Base-by-base conservation (phyloP, 2,113 vertebrate genomes). In the Mesocricetus auratus region DNA sequence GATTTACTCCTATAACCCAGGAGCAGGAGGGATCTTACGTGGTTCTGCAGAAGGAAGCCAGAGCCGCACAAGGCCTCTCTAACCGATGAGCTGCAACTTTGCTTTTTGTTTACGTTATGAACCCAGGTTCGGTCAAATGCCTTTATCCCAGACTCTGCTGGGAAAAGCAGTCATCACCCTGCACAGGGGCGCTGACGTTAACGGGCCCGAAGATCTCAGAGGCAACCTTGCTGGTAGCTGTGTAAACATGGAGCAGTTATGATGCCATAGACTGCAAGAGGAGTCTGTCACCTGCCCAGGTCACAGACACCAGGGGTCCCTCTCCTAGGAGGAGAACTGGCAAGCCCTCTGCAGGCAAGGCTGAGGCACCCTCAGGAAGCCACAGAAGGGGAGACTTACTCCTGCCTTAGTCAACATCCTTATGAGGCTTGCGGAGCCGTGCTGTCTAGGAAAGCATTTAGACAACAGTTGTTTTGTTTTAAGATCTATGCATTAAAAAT, bases 401-500 rank as follows among this genome's bases (percentile, higher is more conserved):
- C 68, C 97, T 92, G 91, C 97, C 96, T 62, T 97, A 97, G 98
- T 98, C 97, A 94, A 90, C 69, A 19, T 42, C n/a, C 39, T 90
- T 31, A 1, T 5, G 94, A 62, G 77, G 95, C 69, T 96, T 96
- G 95, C 92, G 36, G 87, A 96, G 97, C 68, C 39, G 66, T 60
- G 69, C 96, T 96, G 95, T 89, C 96, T 95, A 73, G 89, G 95
- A 98, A 98, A 73, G 95, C 91, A 69, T 91, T 98, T 90, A 81
- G 62, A 98, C 98, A 98, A 97, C 42, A 93, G 97, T 97, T 98
- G 88, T 96, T 98, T 98, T 95, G 92, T 97, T 98, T 98, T 94
- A 97, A 98, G 98, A 98, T 96, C 90, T 87, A 26, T 13, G 24
- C 92, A 98, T 98, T 98, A 98, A 98, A 98, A 98, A 98, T 98